These are phyloP conservation scores for Toxostoma redivivum DNA, from an alignment of 2,113 vertebrate genomes.

Conservation along the genomic window DNA sequence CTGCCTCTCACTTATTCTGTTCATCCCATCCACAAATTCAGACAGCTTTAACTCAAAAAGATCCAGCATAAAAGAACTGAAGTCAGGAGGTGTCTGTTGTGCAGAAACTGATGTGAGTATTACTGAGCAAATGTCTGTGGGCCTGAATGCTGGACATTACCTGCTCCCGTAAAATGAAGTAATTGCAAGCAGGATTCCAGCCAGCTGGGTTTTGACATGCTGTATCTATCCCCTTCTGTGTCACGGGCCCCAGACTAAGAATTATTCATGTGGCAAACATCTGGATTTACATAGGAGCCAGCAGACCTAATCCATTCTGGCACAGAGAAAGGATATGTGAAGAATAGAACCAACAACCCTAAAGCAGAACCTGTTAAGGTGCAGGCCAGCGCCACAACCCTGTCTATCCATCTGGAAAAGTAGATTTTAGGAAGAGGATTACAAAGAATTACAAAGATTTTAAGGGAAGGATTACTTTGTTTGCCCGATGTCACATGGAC, in stretches of 20 bases:
- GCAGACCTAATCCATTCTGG: not conserved
- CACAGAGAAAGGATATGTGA: not conserved
- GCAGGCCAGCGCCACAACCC: not conserved
- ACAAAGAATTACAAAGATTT: not conserved
- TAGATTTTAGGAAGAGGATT: not conserved
- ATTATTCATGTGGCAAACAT: constrained; percentile 26
- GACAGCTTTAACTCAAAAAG: not conserved
- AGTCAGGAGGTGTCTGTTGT: not conserved
- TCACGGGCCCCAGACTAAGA: not conserved
- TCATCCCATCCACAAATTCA: not conserved
- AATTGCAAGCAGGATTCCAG: not conserved
- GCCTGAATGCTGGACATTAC: not conserved
- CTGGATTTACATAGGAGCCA: not conserved
- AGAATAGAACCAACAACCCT: not conserved
- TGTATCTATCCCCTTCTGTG: not conserved
- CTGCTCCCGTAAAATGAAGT: not conserved
- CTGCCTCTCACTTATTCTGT: not conserved
- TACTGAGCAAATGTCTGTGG: not conserved
- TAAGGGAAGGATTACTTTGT: not conserved
- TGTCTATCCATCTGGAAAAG: not conserved
- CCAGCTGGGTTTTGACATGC: not conserved
- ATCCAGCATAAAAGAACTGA: accelerated
- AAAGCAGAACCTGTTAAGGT: not conserved
- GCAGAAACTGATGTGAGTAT: not conserved
- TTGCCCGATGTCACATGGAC: not conserved